Conservation (phyloP, 2,113 vertebrate genomes). For the Sapayoa aenigma region DNA sequence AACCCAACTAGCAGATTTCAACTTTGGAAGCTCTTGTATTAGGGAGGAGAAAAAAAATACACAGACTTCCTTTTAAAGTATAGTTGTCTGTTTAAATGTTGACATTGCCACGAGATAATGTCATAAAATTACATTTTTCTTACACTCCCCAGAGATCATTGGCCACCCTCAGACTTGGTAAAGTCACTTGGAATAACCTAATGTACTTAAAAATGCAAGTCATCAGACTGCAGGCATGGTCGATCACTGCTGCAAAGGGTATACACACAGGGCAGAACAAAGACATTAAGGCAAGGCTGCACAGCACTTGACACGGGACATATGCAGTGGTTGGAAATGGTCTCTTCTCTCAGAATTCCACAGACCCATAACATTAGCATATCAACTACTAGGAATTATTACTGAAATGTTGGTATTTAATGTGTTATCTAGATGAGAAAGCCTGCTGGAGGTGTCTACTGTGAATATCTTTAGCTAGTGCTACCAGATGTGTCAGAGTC, state of each 20-base stretch:
- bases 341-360: neutral
- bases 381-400: neutral
- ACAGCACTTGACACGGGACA: neutral
- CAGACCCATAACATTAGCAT: rapidly evolving
- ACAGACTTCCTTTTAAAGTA: conserved; percentile 34
- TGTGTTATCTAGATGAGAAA: neutral
- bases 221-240: neutral
- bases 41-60: neutral
- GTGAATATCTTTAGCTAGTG: neutral
- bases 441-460: neutral
- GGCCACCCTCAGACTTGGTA: conserved; percentile 50
- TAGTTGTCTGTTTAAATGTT: conserved; percentile 41
- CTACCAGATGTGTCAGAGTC: neutral
- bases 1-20: neutral
- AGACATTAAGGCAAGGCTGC: neutral
- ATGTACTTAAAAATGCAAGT: neutral
- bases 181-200: neutral
- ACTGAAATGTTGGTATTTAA: neutral
- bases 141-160: neutral
- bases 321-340: neutral
- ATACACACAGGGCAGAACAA: neutral
- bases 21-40: neutral
- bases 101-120: conserved; percentile 46
- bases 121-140: conserved; percentile 45
- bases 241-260: neutral